Conservation (phyloP, 2,888 invertebrate genomes). For the Ariolimax columbianus region DNA sequence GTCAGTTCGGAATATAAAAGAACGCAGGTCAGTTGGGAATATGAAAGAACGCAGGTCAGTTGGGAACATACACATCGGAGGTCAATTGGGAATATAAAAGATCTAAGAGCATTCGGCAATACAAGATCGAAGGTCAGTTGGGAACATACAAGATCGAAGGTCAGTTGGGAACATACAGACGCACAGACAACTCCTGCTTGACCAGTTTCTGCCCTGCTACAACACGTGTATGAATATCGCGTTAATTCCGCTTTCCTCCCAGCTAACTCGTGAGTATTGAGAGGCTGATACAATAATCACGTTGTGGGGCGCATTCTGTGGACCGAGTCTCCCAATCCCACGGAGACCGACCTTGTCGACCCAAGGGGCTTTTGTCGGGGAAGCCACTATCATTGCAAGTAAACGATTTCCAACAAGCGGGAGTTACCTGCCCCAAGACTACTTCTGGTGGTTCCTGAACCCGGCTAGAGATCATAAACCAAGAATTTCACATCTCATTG, state of each 20-base stretch:
- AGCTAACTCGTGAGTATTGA: not conserved
- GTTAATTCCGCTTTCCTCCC: not conserved
- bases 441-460: not conserved
- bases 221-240: not conserved
- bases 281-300: not conserved
- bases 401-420: conserved; percentile 18
- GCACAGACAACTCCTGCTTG: no score
- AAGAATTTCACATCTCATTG: conserved; percentile 40
- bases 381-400: not conserved
- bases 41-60: no score
- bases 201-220: not conserved
- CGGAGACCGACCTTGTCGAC: not conserved
- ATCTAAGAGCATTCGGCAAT: no score
- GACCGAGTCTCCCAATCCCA: not conserved
- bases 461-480: conserved; percentile 31
- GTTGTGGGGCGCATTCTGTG: not conserved
- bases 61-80: no score
- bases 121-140: no score
- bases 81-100: no score
- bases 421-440: conserved; percentile 1
- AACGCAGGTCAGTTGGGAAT: no score
- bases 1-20: no score
- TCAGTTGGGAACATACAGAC: no score
- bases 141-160: no score
- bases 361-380: not conserved